Evolutionary conservation across 1,140 invertebrate species (phyloP).

Genomic region (Wiebesia pumilae): DNA sequence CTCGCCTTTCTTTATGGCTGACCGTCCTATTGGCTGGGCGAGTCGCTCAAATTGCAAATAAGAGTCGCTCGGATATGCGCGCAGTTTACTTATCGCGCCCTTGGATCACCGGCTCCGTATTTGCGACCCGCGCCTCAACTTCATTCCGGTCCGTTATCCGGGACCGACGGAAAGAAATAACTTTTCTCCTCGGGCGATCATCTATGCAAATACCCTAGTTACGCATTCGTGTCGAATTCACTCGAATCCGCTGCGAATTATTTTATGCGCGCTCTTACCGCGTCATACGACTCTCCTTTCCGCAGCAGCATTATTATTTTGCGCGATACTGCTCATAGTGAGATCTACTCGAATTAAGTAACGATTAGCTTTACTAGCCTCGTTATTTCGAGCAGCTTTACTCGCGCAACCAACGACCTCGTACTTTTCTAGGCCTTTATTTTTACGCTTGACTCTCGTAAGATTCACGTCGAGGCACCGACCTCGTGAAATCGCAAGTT

Average conservation of each 20-base stretch:
- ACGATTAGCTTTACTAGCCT: background rate
- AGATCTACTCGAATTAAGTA: background rate
- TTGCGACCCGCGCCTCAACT: background rate
- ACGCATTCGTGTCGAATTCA: constrained; percentile 9
- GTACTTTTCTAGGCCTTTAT: background rate
- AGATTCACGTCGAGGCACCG: too few relatives aligned
- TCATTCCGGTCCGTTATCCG: background rate
- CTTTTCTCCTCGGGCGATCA: background rate
- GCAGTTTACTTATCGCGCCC: constrained; percentile 30
- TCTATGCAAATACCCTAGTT: constrained; percentile 12
- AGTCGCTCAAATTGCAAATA: background rate
- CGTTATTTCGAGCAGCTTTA: background rate
- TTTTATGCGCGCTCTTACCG: background rate
- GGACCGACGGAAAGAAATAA: background rate
- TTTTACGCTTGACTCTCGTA: background rate
- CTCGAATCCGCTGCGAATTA: background rate
- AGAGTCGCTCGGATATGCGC: background rate
- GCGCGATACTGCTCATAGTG: background rate
- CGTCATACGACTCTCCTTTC: background rate
- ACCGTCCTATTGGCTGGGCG: background rate
- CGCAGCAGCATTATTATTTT: background rate
- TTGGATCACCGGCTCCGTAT: background rate
- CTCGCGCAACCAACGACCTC: background rate
- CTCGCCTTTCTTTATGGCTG: background rate
- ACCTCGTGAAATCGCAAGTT: too few relatives aligned